A percentile compares a stretch with the other conserved stretches of the same genome.
These are phyloP conservation scores for Axis porcinus DNA, from an alignment of 2,113 vertebrate genomes.

Conservation along the genomic window DNA sequence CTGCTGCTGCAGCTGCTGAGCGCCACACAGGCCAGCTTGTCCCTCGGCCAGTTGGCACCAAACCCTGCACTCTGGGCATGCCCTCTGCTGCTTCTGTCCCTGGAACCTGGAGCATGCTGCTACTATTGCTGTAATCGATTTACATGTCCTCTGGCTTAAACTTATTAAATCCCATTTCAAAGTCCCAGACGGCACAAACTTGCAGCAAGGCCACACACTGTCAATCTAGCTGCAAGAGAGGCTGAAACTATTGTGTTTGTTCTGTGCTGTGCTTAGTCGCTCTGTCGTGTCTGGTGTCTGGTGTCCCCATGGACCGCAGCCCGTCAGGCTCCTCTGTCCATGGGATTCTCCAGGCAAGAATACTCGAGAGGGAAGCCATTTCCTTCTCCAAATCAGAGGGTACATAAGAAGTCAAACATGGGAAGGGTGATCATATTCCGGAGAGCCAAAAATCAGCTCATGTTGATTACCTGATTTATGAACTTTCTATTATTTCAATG, in stretches of 20 bases:
- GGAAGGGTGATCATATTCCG: neutral
- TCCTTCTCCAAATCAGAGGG: neutral
- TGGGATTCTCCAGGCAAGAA: neutral
- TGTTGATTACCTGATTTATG: neutral
- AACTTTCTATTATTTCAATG: neutral
- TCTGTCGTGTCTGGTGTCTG: neutral
- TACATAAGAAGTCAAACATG: neutral
- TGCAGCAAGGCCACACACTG: accelerated
- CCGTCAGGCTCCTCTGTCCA: neutral
- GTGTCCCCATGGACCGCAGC: neutral
- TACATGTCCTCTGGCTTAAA: neutral
- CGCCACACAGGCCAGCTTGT: too few species aligned
- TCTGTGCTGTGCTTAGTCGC: neutral
- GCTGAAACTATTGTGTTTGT: neutral
- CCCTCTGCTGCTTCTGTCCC: accelerated
- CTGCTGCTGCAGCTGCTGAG: neutral
- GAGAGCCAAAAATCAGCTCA: neutral
- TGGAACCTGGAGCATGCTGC: neutral
- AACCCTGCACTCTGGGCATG: accelerated
- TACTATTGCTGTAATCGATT: neutral
- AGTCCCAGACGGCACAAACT: neutral
- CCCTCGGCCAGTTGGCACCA: neutral
- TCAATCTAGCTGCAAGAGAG: neutral
- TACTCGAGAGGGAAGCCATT: neutral
- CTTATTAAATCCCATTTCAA: neutral